phyloP scores from a whole-genome alignment of 2,888 invertebrate genomes.

The Choristoneura rosaceana region DNA sequence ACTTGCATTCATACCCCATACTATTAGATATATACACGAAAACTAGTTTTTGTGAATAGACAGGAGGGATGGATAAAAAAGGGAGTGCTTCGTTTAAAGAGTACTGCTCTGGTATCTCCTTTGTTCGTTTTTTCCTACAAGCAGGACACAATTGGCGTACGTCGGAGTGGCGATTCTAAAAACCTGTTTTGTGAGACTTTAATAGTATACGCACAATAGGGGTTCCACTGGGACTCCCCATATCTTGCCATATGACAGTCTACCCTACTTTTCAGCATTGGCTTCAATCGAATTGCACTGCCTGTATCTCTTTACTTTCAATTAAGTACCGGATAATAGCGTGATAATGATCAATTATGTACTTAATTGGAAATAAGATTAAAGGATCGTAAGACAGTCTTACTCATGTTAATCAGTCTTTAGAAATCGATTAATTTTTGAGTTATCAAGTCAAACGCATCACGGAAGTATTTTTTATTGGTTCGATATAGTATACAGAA shows the following conservation, averaged over 20 bases:
- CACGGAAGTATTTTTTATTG: background rate
- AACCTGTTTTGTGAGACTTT: conserved; percentile 34
- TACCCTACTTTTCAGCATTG: conserved; percentile 17
- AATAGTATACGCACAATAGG: conserved; percentile 30
- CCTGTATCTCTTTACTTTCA: conserved; percentile 4
- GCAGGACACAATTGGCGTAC: conserved; percentile 45
- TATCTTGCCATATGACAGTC: conserved; percentile 25
- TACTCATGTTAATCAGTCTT: background rate
- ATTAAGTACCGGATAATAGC: conserved; percentile 6
- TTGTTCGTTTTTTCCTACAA: conserved; percentile 46
- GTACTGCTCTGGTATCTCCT: conserved; percentile 46
- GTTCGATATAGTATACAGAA: background rate
- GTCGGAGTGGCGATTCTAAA: conserved; percentile 41
- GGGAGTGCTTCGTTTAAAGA: conserved; percentile 50
- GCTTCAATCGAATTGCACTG: background rate
- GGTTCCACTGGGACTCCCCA: conserved; percentile 14
- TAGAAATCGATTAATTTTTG: background rate
- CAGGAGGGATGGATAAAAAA: conserved; percentile 53
- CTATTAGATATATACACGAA: no score
- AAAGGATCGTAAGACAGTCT: background rate
- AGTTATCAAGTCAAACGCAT: background rate
- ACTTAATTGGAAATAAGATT: background rate
- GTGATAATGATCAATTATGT: background rate
- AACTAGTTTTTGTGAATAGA: conserved; percentile 49
- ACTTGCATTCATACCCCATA: no score